Evolutionary conservation across 23 tunicate species (phyloP), one percentile per base, ranked within the genome.

Genomic region (Halocynthia aurantium): DNA sequence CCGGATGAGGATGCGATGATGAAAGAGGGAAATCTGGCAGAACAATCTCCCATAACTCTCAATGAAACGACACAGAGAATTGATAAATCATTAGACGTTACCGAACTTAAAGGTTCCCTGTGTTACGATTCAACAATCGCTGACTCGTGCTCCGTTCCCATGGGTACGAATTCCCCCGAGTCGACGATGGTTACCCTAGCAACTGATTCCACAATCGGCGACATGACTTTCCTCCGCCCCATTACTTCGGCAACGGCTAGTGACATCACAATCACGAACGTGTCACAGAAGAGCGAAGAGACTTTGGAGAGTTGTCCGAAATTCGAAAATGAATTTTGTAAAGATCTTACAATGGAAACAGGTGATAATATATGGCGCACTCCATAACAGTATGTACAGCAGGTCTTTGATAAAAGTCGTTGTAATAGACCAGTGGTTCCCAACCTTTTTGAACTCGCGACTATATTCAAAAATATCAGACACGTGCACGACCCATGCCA

Each of bases 291-390:
- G 20, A 50, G 56, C 54, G 78, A 74, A 5, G 56, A 62, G 17
- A 15, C 31, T 40, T 54, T 54, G 22, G 78, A 74, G 5, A 74
- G 19, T 54, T 53, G 62, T 74, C 44, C 44, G 4, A 31, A 31
- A 31, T 31, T 31, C 44, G 44, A 31, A 31, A 31, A 31, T 31
- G 44, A 31, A 31, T 31, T 31, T 4, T 31, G 44, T 31, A 31
- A 31, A 31, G 78, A 74, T 15, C 78, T 64, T 54, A 2, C 78
- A 74, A 74, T 74, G 62, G 78, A 74, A 22, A 74, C 78, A 8
- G 78, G 78, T 74, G 56, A 53, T 22, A 65, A n/a, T n/a, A 13
- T 58, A 58, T 58, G 15, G 4, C 15, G 1, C 17, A 13, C 15
- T 58, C 63, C 63, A 58, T 31, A 31, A 31, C 4, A 31, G 44